phyloP scores from a whole-genome alignment of 2,797 vertebrate species.

The Xiphorhynchus erythropygius region DNA sequence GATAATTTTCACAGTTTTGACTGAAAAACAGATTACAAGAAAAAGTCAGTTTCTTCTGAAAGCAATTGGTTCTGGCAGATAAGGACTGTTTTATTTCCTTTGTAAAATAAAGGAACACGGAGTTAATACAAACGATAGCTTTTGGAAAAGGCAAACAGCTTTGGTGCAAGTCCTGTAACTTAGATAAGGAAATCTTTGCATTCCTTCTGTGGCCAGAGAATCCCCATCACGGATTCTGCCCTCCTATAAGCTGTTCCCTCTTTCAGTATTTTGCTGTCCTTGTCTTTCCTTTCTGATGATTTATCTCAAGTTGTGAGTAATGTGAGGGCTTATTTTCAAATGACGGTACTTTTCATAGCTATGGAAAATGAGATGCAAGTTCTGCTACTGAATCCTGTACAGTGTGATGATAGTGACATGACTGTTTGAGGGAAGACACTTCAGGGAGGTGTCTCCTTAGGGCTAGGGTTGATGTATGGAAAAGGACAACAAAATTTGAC shows the following conservation, averaged over 20 bases:
- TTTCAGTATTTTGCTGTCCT: neutral
- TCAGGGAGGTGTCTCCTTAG: neutral
- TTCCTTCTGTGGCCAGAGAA: neutral
- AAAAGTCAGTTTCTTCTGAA: neutral
- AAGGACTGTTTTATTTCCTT: neutral
- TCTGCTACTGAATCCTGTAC: neutral
- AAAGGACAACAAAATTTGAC: neutral
- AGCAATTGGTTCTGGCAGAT: neutral
- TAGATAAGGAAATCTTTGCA: neutral
- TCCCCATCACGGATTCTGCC: accelerated
- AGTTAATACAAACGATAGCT: neutral
- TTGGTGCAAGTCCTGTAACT: neutral
- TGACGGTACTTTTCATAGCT: neutral
- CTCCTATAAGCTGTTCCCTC: neutral
- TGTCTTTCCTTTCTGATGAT: neutral
- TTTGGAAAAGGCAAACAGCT: neutral
- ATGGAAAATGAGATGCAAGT: neutral
- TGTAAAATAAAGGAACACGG: neutral
- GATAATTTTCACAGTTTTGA: neutral
- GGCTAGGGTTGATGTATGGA: neutral
- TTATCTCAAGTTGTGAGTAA: neutral
- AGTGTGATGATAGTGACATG: neutral
- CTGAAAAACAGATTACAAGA: neutral
- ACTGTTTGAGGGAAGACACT: neutral
- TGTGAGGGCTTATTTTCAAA: neutral